phyloP scores from a whole-genome alignment of 1,140 invertebrate genomes.

The Drosophila pandora region DNA sequence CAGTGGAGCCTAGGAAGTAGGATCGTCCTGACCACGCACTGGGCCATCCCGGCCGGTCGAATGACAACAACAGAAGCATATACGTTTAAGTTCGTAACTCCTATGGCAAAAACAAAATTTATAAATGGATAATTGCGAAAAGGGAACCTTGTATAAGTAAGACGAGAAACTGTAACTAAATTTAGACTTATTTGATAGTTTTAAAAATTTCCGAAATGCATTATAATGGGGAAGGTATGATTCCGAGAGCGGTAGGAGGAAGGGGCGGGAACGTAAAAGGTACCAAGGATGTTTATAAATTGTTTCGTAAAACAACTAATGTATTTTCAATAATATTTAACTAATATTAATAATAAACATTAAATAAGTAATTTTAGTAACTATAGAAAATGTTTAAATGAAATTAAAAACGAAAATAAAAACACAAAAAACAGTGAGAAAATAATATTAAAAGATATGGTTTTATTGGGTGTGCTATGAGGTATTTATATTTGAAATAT shows the following conservation, averaged over 20 bases:
- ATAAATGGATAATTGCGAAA: constrained; percentile 39
- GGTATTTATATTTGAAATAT: too few relatives aligned
- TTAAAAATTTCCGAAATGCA: constrained; percentile 66
- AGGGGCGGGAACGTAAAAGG: constrained; percentile 32
- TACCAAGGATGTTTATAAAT: constrained; percentile 82
- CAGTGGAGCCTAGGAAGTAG: constrained; percentile 43
- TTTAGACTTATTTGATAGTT: constrained; percentile 81
- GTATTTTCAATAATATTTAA: constrained; percentile 83
- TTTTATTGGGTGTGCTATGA: background rate
- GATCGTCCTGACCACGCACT: constrained; percentile 54
- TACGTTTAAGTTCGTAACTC: constrained; percentile 62
- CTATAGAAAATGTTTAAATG: constrained; percentile 84
- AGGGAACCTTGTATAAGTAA: constrained; percentile 52
- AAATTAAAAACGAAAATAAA: constrained; percentile 82
- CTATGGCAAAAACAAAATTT: constrained; percentile 44
- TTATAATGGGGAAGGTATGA: constrained; percentile 35
- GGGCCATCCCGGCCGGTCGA: constrained; percentile 41
- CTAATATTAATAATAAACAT: constrained; percentile 81
- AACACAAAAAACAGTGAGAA: constrained; percentile 38
- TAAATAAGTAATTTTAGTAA: constrained; percentile 83
- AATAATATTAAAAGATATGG: background rate
- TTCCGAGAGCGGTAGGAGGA: constrained; percentile 2
- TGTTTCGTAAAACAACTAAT: constrained; percentile 81
- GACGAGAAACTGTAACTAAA: constrained; percentile 79
- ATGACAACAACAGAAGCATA: constrained; percentile 29